A percentile compares a stretch with the other conserved stretches of the same genome.
phyloP scores from a whole-genome alignment of 2,888 invertebrate genomes.

The Punctoribates punctum region DNA sequence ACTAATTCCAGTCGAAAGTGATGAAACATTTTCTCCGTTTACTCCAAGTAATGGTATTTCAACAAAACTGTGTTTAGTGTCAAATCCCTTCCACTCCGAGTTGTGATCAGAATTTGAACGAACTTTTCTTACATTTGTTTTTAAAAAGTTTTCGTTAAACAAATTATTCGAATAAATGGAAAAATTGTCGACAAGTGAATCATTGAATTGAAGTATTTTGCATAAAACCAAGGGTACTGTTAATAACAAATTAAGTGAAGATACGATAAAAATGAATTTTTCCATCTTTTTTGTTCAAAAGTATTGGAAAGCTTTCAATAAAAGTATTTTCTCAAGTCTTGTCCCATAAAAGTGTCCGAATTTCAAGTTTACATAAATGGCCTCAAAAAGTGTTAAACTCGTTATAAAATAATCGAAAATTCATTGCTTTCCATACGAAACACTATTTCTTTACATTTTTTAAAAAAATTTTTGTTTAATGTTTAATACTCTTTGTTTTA shows the following conservation, averaged over 20 bases:
- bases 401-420: too few relatives aligned
- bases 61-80: conserved; percentile 2
- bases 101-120: not conserved
- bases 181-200: not conserved
- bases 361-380: too few relatives aligned
- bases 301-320: too few relatives aligned
- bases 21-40: not conserved
- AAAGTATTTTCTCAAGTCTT: too few relatives aligned
- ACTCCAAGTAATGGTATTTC: not conserved
- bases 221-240: not conserved
- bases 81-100: not conserved
- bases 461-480: too few relatives aligned
- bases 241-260: not conserved
- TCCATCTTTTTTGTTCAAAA: too few relatives aligned
- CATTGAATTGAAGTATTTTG: not conserved
- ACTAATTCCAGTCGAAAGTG: not conserved
- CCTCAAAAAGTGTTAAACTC: too few relatives aligned
- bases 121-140: conserved; percentile 2
- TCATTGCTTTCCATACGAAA: too few relatives aligned
- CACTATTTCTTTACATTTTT: too few relatives aligned
- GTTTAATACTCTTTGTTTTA: too few relatives aligned
- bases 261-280: not conserved
- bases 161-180: not conserved
- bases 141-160: not conserved
- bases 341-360: too few relatives aligned